Evolutionary conservation across 2,888 invertebrate genomes (phyloP), one percentile per base, ranked within the genome.

Genomic region (Cactoblastis cactorum): DNA sequence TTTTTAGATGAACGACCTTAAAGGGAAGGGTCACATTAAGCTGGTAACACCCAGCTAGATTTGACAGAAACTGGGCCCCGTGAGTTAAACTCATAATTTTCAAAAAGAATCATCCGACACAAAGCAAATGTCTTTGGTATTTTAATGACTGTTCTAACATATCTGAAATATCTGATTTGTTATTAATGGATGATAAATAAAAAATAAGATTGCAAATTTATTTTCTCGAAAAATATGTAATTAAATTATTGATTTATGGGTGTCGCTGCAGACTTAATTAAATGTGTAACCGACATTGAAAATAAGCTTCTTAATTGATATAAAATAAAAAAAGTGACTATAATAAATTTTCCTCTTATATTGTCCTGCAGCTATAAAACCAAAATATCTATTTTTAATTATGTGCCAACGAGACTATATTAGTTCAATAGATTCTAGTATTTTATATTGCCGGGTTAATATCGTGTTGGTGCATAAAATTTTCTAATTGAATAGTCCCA

Each of bases 91-190:
- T 51, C 58, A 53, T 77, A 77, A 77, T 78, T 75, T 72, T 65
- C 73, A 81, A 78, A 80, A 71, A 78, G 78, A 62, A 69, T 76
- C 77, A 74, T 68, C 64, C 63, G 60, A 74, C 67, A 67, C 41
- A 65, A 55, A 57, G 55, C 63, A 63, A 61, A 69, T 81, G 80
- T 80, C 70, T 76, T 73, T 80, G 82, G 80, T 74, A 80, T 84
- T 76, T 76, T 78, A 83, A 83, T 78, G 78, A 74, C 62, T 66
- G 54, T 59, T 67, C 67, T 69, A 68, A 73, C 80, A 82, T 83
- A 77, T 75, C 72, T 73, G 63, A 84, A 80, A 81, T 79, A 80
- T 82, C 78, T 67, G 77, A 76, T 72, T 56, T 53, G 69, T 74
- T 71, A 84, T 86, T 85, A 85, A 87, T 83, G 70, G 75, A 77